A percentile compares a stretch with the other conserved stretches of the same genome.
These are phyloP conservation scores for Tonatia bakeri DNA, from an alignment of 2,113 vertebrate genomes.

Conservation along the genomic window DNA sequence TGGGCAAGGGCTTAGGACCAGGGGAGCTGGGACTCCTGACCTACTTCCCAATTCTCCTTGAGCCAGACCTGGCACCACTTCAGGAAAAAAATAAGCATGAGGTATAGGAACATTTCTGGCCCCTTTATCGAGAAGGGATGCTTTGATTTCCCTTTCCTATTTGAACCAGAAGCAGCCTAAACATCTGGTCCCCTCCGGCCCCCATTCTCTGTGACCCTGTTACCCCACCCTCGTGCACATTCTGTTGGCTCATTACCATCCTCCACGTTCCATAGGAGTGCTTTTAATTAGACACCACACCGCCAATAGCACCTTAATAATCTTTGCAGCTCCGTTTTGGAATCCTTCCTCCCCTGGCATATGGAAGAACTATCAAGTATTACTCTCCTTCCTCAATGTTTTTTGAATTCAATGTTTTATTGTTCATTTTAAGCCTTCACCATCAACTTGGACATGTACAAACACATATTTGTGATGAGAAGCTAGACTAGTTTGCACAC, in stretches of 20 bases:
- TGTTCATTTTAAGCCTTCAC: slow-evolving; percentile 42
- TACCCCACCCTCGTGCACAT: not conserved
- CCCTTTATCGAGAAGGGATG: not conserved
- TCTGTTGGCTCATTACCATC: not conserved
- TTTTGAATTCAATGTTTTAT: slow-evolving; percentile 38
- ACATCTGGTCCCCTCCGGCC: not conserved
- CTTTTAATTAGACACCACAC: slow-evolving; percentile 22
- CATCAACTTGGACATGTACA: slow-evolving; percentile 31
- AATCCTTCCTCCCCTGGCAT: not conserved
- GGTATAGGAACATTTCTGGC: not conserved
- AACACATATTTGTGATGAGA: not conserved
- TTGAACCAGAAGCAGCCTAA: slow-evolving; percentile 11
- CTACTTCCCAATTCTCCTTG: not conserved
- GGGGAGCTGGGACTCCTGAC: not conserved
- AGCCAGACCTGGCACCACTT: not conserved
- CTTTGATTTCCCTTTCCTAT: not conserved
- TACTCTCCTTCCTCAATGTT: slow-evolving; percentile 35
- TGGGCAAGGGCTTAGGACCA: not conserved
- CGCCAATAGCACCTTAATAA: slow-evolving; percentile 40
- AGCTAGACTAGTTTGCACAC: slow-evolving; percentile 27
- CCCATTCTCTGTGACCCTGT: not conserved
- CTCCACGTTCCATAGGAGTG: slow-evolving; percentile 10
- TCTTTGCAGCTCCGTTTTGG: slow-evolving; percentile 40
- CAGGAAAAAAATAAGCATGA: not conserved
- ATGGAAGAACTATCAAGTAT: slow-evolving; percentile 31